Evolutionary conservation across 2,113 vertebrate genomes (phyloP).

Genomic region (Phaethon lepturus): DNA sequence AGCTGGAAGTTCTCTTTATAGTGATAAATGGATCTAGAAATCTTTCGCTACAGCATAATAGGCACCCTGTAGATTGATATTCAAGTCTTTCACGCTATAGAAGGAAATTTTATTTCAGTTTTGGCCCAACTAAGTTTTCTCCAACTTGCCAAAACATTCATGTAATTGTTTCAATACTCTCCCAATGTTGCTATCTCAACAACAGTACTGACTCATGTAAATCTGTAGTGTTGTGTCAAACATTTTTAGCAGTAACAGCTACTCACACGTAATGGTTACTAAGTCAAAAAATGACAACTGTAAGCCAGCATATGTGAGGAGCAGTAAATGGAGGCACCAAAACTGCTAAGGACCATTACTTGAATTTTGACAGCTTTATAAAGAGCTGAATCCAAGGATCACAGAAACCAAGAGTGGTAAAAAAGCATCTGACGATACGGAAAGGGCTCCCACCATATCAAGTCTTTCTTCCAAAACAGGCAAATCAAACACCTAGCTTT

Average conservation of each 20-base stretch:
- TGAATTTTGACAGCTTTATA: background rate
- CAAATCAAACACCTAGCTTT: background rate
- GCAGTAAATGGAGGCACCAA: background rate
- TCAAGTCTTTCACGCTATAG: background rate
- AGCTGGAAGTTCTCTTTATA: background rate
- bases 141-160: background rate
- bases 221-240: background rate
- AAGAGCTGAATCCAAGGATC: background rate
- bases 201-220: background rate
- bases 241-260: background rate
- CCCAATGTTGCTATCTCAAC: background rate
- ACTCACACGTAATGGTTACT: background rate
- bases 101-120: background rate
- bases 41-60: background rate
- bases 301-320: background rate
- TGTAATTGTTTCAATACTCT: background rate
- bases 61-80: background rate
- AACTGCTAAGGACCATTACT: background rate
- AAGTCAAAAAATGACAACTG: background rate
- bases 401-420: background rate
- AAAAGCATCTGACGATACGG: background rate
- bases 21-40: background rate
- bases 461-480: background rate
- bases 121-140: background rate
- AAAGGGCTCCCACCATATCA: background rate